Evolutionary conservation across 2,888 invertebrate genomes (phyloP).

Genomic region (Muschampia plurimacula): DNA sequence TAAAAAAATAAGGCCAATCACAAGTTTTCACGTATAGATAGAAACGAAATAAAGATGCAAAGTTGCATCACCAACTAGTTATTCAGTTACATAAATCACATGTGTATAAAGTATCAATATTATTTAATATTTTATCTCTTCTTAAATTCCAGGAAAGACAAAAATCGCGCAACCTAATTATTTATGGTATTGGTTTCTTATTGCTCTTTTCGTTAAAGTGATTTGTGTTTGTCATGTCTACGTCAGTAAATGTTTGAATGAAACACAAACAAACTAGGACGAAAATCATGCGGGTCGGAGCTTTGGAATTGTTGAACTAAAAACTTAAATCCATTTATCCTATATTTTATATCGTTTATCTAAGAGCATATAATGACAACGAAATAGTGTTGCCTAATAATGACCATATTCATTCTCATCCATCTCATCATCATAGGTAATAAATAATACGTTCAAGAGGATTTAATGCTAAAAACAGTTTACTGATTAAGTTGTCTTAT

Average conservation of each 20-base stretch:
- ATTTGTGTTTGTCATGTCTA: slow-evolving; percentile 13
- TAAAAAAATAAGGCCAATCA: too few species aligned
- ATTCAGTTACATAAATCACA: too few species aligned
- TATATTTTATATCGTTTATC: background rate
- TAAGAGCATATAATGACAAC: too few species aligned
- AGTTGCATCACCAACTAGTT: too few species aligned
- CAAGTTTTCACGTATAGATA: too few species aligned
- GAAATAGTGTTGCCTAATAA: too few species aligned
- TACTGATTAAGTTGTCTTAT: background rate
- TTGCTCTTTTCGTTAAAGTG: slow-evolving; percentile 2
- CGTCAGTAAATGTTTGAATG: slow-evolving; percentile 24
- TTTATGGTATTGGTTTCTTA: slow-evolving; percentile 16
- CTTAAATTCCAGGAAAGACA: background rate
- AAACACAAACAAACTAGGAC: slow-evolving; percentile 23
- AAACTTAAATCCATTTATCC: slow-evolving; percentile 1
- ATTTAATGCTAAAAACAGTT: background rate
- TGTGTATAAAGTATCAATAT: too few species aligned
- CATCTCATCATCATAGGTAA: too few species aligned
- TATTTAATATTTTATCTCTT: background rate
- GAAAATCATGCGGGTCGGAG: slow-evolving; percentile 30
- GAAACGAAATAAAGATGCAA: too few species aligned
- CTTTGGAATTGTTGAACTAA: slow-evolving; percentile 16
- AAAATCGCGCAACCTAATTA: background rate
- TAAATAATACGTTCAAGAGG: background rate
- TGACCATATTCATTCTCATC: too few species aligned